Conservation (phyloP, 2,888 invertebrate species). For the Pristionchus arcanus region DNA sequence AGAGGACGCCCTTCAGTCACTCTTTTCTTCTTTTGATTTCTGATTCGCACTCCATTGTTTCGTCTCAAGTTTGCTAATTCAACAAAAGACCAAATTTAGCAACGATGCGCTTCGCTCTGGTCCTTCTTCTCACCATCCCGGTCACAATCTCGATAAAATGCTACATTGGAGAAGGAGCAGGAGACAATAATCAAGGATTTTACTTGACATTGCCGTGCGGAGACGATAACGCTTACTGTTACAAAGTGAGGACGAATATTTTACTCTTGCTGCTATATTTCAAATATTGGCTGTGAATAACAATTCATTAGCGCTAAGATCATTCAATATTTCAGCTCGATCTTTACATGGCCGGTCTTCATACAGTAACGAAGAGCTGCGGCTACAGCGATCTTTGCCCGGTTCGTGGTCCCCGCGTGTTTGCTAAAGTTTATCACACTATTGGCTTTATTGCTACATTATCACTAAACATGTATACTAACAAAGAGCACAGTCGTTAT, state of each 20-base stretch:
- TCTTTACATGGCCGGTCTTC: background rate
- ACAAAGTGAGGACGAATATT: background rate
- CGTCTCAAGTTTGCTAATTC: background rate
- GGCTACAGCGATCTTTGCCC: background rate
- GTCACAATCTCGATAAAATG: background rate
- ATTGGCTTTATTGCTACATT: too few species aligned
- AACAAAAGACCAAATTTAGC: background rate
- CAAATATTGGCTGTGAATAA: too few species aligned
- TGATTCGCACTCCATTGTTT: too few species aligned
- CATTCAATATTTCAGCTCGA: background rate
- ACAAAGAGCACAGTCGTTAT: too few species aligned
- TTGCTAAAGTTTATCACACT: too few species aligned
- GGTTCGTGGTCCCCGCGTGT: background rate
- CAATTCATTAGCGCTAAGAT: background rate
- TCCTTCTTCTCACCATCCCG: background rate
- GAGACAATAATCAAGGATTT: background rate
- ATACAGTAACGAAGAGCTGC: conserved; percentile 1
- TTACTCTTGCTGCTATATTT: too few species aligned
- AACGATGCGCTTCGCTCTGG: background rate
- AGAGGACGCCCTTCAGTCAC: background rate
- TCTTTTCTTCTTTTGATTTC: background rate
- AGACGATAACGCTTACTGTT: background rate
- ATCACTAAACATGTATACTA: too few species aligned
- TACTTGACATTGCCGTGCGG: background rate
- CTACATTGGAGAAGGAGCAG: background rate